Base-by-base conservation (phyloP, 2,113 vertebrate genomes). In the Silurus asotus region DNA sequence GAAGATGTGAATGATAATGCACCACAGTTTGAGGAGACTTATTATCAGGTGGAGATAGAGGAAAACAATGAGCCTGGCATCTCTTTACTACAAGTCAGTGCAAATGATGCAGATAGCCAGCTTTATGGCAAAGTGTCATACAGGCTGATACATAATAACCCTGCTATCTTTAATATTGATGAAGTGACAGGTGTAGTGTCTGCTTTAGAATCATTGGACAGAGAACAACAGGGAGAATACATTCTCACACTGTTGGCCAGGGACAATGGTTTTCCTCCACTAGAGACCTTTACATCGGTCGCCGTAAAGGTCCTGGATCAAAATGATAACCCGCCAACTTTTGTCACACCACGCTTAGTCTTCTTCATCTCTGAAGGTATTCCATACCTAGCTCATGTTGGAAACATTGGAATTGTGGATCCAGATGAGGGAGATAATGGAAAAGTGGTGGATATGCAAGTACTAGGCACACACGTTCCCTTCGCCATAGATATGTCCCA, bases 311-410 rank as follows among this genome's bases (percentile, higher is more conserved):
- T 96, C 65, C 87, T 93, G 80, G 95, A 95, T 88, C 91, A 92
- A 90, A 96, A 96, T 90, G 95, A 96, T 88, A 95, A 96, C 86
- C 84, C 88, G 10, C 95, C 95, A 8, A 79, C 88, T 75, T 95
- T 96, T 88, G 55, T 87, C 59, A 93, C 88, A 45, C 86, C 91
- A 61, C 93, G 93, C 70, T 95, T 94, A 61, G 90, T 92, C 76
- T 96, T 96, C 86, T 95, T 95, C 53, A 89, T 95, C 83, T 88
- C 91, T 13, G 95, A 96, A 83, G 93, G 93, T 80, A 85, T 92
- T 64, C 89, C 91, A 0, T 83, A 28, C 0, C 89, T 93, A 15
- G n/a, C 92, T 25, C 89, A 89, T 78, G 92, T 95, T 75, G 95
- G 94, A 45, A 85, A 82, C 28, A 83, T 95, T 5, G 88, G 88